phyloP scores from a whole-genome alignment of 1,140 invertebrate genomes.

The Dendrolimus punctatus region DNA sequence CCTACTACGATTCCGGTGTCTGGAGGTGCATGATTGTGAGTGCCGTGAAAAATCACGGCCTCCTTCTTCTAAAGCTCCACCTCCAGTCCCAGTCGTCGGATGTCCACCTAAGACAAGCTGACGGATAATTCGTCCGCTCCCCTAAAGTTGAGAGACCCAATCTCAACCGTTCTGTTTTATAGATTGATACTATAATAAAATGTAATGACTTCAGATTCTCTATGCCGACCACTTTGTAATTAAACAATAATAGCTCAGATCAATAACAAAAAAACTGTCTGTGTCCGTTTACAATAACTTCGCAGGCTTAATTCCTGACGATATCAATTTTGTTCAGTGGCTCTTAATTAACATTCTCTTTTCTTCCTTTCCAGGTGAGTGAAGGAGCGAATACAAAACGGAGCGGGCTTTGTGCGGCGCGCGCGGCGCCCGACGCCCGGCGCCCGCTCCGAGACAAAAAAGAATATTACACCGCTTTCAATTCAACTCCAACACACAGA shows the following conservation, averaged over 20 bases:
- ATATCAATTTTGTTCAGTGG: constrained; percentile 67
- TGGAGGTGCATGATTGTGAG: no score
- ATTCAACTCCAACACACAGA: constrained; percentile 50
- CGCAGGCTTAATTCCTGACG: constrained; percentile 48
- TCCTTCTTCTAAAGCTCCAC: no score
- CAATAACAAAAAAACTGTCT: constrained; percentile 33
- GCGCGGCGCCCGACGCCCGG: constrained; percentile 24
- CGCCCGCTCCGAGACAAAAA: constrained; percentile 52
- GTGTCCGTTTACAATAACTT: constrained; percentile 57
- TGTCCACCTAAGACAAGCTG: no score
- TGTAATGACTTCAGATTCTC: no score
- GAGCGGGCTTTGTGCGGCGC: constrained; percentile 46
- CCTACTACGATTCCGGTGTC: no score
- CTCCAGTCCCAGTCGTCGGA: no score
- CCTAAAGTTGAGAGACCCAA: no score
- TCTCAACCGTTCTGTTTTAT: no score
- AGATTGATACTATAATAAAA: no score
- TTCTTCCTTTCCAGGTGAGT: constrained; percentile 70
- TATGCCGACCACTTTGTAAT: constrained; percentile 1
- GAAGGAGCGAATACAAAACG: constrained; percentile 57
- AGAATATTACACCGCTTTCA: constrained; percentile 64
- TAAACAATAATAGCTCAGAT: constrained; percentile 16
- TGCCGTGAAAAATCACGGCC: no score
- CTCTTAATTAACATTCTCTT: constrained; percentile 71
- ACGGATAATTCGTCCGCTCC: no score